Evolutionary conservation across 2,113 vertebrate genomes (phyloP), one percentile per base, ranked within the genome.

Genomic region (Thunnus thynnus): DNA sequence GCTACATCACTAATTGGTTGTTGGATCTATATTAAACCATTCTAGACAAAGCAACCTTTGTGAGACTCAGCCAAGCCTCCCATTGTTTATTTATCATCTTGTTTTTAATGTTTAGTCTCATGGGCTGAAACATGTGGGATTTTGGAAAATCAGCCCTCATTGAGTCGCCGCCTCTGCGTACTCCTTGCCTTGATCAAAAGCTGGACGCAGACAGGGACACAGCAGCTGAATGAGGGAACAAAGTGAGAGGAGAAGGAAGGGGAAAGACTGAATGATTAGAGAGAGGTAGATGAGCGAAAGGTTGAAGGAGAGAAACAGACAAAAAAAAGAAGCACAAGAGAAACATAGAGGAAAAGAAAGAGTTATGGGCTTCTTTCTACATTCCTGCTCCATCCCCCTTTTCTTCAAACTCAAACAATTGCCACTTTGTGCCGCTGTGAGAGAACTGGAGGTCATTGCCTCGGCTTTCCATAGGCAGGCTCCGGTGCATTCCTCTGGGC

Each of bases 401-500:
- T 95, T 94, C 94, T 91, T 88, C 20, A 84, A 85, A 51, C 79
- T 88, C 91, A 92, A 76, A 95, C 96, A 96, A 91, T 94, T 75
- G 52, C 73, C 64, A 94, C 96, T 95, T 95, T 95, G 95, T 96
- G 90, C 46, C 67, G 84, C 87, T 22, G 41, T 78, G 82, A 95
- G 89, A 72, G 79, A 78, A 86, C 89, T 92, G 72, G 79, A 80
- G 93, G 83, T 92, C 55, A 86, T 79, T 91, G 95, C 93, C 95
- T 95, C 32, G 79, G 46, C 76, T 96, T 94, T 89, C 90, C 93
- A 91, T 91, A 66, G 84, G 69, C 73, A 83, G 91, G 86, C 91
- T 91, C 94, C 89, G 86, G 84, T 89, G 69, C 94, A 95, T 95
- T 95, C 94, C 94, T 94, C 84, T 46, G 74, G 76, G 58, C 90